Base-by-base conservation (phyloP, 2,113 vertebrate species). In the Xiphorhynchus elegans region DNA sequence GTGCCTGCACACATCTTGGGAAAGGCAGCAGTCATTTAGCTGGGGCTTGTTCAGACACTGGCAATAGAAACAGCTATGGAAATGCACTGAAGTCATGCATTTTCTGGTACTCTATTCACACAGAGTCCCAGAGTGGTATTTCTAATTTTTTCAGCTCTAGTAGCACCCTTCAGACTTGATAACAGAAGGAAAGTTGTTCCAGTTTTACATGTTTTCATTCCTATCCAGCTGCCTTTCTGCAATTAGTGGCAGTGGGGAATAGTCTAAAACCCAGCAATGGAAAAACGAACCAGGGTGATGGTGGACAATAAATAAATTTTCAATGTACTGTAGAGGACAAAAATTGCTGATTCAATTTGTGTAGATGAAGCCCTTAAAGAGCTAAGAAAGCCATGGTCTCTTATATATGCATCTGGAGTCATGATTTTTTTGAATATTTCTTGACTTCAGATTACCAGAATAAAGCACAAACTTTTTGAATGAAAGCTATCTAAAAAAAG, bases 141-240 rank as follows among this genome's bases (percentile, higher is more conserved):
- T 88, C 33, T 82, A 29, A 75, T 76, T 89, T 89, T 95, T 89
- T 87, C 77, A 91, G 52, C 49, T 82, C 21, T 84, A 69, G 73
- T 60, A 90, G 21, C 6, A 10, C 60, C 56, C 69, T 87, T 91
- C 87, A 87, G 87, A 78, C n/a, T 87, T 77, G 17, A 13, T 75
- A 87, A 64, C 50, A 87, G 69, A 68, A 60, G 58, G 75, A 73
- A 93, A 70, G 88, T 70, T 63, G 58, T 76, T 80, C 46, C 37
- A 63, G 26, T 88, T 93, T 94, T 90, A 64, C 0, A 0, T 62
- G 28, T 69, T 93, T 76, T 86, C 35, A 53, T 85, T 85, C 95
- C 75, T 83, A 53, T 77, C 83, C 76, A 93, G 79, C 55, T 95
- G 92, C 72, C 55, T 94, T 92, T 90, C 82, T 80, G 72, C 50